Evolutionary conservation across 1,140 invertebrate species (phyloP).

Genomic region (Drosophila kikkawai): DNA sequence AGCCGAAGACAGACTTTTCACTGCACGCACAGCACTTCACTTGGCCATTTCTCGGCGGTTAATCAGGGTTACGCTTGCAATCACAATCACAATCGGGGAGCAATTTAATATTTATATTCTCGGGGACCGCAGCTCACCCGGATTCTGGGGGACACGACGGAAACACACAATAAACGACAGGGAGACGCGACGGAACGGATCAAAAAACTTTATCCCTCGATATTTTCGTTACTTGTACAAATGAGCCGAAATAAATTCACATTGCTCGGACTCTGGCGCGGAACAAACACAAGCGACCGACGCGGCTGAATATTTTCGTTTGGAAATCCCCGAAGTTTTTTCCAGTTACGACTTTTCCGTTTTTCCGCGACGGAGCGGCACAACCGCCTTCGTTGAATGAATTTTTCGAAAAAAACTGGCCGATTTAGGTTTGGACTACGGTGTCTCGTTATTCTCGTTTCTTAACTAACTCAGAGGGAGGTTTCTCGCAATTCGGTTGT

Average conservation of each 20-base stretch:
- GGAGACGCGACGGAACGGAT: conserved; percentile 8
- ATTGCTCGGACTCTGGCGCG: conserved; percentile 4
- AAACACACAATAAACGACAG: conserved; percentile 3
- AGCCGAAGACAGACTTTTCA: conserved; percentile 12
- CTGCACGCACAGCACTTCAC: conserved; percentile 15
- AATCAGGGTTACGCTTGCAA: conserved; percentile 18
- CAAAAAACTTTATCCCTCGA: neutral
- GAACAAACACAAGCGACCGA: conserved; percentile 12
- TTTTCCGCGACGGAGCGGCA: conserved; percentile 14
- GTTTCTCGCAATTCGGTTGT: neutral
- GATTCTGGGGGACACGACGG: conserved; percentile 1
- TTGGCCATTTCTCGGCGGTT: conserved; percentile 22
- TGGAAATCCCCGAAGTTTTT: conserved; percentile 4
- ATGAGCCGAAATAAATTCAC: conserved; percentile 2
- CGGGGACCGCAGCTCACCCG: neutral
- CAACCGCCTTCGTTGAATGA: conserved; percentile 9
- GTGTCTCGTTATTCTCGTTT: neutral
- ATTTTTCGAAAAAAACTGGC: conserved; percentile 11
- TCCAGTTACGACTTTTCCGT: conserved; percentile 7
- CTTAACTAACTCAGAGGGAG: neutral
- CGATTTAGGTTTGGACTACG: neutral
- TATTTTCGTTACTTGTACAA: neutral
- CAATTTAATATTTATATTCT: conserved; percentile 15
- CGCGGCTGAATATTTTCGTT: conserved; percentile 6
- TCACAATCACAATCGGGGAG: conserved; percentile 14